Evolutionary conservation across 1,140 invertebrate genomes (phyloP), one percentile per base, ranked within the genome.

Genomic region (Rhagoletis zephyria): DNA sequence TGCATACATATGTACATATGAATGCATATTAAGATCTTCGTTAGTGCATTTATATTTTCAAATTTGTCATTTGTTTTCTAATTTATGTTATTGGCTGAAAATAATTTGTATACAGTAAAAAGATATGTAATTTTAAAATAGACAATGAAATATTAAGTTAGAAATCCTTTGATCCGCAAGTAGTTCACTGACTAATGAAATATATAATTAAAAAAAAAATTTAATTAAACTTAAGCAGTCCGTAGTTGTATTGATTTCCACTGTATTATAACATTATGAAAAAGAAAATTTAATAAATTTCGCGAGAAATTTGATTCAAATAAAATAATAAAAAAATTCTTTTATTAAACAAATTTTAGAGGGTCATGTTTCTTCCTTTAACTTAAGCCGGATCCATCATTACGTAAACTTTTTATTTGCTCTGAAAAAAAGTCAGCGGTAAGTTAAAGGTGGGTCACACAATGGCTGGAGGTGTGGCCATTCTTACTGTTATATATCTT

Each of bases 211-310:
- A 1, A 65, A 65, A 7, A 65, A 2, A 65, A 65, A 19, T 65
- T 65, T 65, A 14, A n/a, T 74, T 42, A 74, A 74, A 74, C 40
- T 74, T 74, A 40, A 42, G 67, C 19, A 40, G 56, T 10, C 12
- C 59, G 30, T 40, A 9, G 30, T 60, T 48, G 4, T 2, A 7
- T 7, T 12, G 7, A 85, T 85, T 85, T 85, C 60, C 56, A 85
- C 60, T 63, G 56, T 85, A 61, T 85, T 85, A 14, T 14, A 42
- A 85, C 42, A 74, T 40, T 74, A 9, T 60, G n/a, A 56, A 56
- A 59, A 85, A 5, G 40, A 59, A 60, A 51, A n/a, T 85, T 85
- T 85, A 85, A 40, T 85, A 40, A 59, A 85, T 85, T 85, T 85
- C 59, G 48, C 40, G 0, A 74, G 45, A 74, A 74, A 74, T 74